These are phyloP conservation scores for Cynopterus brachyotis DNA, from an alignment of 2,113 vertebrate genomes.

Conservation along the genomic window DNA sequence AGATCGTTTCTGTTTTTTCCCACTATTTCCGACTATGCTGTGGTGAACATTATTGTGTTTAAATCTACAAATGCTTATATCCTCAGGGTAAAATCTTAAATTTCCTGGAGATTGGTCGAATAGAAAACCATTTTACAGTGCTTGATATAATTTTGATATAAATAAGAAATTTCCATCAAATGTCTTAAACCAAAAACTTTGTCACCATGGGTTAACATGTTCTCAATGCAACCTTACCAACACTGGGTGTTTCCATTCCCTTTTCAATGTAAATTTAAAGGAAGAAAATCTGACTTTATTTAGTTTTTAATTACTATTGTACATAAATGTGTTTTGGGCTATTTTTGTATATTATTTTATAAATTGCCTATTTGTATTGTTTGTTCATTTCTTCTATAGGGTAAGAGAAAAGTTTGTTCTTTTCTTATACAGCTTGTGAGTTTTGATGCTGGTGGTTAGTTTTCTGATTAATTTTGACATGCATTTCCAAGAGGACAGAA, in stretches of 20 bases:
- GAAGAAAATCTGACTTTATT: neutral
- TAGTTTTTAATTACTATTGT: neutral
- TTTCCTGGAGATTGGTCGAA: neutral
- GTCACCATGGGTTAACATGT: rapidly evolving
- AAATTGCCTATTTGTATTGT: neutral
- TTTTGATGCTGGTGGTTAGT: neutral
- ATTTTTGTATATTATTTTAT: neutral
- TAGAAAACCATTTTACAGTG: neutral
- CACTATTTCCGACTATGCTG: too few species aligned
- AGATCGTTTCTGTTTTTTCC: neutral
- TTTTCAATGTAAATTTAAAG: neutral
- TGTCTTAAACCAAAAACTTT: neutral
- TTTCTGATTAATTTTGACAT: neutral
- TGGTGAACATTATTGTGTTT: neutral
- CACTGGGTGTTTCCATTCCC: neutral
- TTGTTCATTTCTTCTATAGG: neutral
- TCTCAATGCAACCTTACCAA: neutral
- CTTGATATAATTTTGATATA: neutral
- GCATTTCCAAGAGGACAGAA: neutral
- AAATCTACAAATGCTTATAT: neutral
- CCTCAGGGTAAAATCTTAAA: neutral
- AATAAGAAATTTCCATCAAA: neutral
- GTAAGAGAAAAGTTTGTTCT: neutral
- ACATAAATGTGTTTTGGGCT: neutral
- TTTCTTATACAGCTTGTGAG: neutral